Base-by-base conservation (phyloP, 1,140 invertebrate species). In the Drosophila quadrilineata region DNA sequence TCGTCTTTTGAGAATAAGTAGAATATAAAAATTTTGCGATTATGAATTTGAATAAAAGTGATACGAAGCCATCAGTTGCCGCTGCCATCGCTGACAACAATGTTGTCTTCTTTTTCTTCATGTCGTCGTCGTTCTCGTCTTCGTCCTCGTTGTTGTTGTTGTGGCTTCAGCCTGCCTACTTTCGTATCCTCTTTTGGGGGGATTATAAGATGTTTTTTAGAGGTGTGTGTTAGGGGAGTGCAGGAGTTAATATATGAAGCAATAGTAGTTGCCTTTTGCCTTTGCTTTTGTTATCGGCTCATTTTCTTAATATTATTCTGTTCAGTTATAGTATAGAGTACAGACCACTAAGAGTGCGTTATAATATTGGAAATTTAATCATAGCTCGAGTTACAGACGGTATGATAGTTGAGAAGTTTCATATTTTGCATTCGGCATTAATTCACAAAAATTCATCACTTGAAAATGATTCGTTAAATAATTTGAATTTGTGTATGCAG, bases 31-130 rank as follows among this genome's bases (percentile, higher is more conserved):
- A 87, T 76, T 87, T 85, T 87, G 85, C 85, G 79, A 87, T 87
- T 87, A 87, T 87, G 85, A 87, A 87, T 87, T 87, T 87, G 85
- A 87, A 87, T 87, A 87, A 88, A 87, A 85, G 86, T 75, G 75
- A 80, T 75, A 84, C 74, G 71, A 79, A 74, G 77, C 70, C 69
- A 76, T 60, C 46, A 67, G 62, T 16, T 26, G 56, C 41, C 21
- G 41, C 29, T 54, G 67, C 56, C 28, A 33, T 70, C 53, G 48
- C 40, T 45, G 3, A 21, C 21, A 6, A 21, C 17, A 31, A 22
- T 29, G 6, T 50, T 36, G 22, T 17, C 14, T 14, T 38, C 16
- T 48, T n/a, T 29, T 2, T 28, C 46, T 43, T 6, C 48, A n/a
- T n/a, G n/a, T n/a, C n/a, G n/a, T 29, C 46, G 0, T 14, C 5